Base-by-base conservation (phyloP, 2,113 vertebrate species). In the Andinoacara biseriatus region DNA sequence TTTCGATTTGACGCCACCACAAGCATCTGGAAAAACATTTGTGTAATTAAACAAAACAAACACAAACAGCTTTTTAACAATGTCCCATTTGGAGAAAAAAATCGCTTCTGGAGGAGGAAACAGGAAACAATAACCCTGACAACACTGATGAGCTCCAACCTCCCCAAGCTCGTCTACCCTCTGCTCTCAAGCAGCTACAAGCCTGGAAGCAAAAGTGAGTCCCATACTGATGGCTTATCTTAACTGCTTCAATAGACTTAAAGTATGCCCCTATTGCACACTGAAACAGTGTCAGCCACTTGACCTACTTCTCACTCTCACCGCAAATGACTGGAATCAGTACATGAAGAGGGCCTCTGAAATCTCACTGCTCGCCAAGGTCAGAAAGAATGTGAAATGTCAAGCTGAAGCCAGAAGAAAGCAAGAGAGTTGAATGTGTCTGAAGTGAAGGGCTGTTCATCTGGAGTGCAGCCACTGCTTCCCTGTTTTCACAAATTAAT, bases 231-330 rank as follows among this genome's bases (percentile, higher is more conserved):
- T 69, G 87, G 57, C 89, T 93, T 93, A 93, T 92, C 94, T 88
- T 74, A 86, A 90, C 87, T 92, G 86, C 92, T 87, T 83, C 82
- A 83, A 63, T 77, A 84, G 89, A 89, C 82, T 82, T 83, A 79
- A 89, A 93, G 91, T 91, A 89, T 93, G 85, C 85, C 83, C 80
- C 82, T 84, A 79, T 89, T 89, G 82, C 84, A 49, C 76, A 80
- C 80, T 87, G 87, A 87, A 85, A 87, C 77, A 69, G 83, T 91
- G 89, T 92, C 88, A 92, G 84, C 83, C 86, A 91, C 89, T 89
- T 94, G 91, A 94, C 94, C 93, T 89, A 94, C 89, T 93, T 94
- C 91, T 92, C 90, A 86, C 88, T 89, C 88, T 90, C 56, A 61
- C 54, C 65, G 3, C 85, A 57, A 91, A 87, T 52, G 79, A 84